Conservation (phyloP, 2,797 vertebrate genomes). For the Spinus pinus region DNA sequence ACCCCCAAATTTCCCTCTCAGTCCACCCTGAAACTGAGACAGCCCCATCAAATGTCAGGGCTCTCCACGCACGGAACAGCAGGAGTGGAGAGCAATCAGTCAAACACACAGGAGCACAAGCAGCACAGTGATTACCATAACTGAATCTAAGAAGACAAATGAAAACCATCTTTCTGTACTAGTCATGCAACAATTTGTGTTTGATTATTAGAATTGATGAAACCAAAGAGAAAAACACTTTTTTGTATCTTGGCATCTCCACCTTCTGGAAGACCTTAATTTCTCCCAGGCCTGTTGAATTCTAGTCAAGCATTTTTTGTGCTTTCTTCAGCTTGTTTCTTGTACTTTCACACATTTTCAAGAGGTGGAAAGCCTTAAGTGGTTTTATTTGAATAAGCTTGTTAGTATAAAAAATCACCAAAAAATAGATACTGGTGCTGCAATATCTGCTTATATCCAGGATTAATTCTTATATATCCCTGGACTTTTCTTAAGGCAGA, state of each 20-base stretch:
- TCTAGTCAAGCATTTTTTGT: neutral
- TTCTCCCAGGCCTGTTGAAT: neutral
- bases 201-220: slow-evolving; percentile 10
- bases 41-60: neutral
- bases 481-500: neutral
- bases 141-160: slow-evolving; percentile 23
- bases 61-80: neutral
- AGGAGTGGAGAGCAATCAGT: neutral
- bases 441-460: neutral
- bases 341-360: neutral
- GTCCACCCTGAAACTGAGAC: neutral
- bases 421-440: neutral
- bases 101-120: neutral
- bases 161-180: slow-evolving; percentile 21
- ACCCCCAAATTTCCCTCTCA: neutral
- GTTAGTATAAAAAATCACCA: neutral
- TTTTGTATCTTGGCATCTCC: neutral
- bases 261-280: neutral
- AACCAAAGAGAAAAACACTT: neutral
- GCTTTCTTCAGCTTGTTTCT: neutral
- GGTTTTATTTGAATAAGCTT: neutral
- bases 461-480: neutral
- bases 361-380: neutral
- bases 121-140: slow-evolving; percentile 19
- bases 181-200: neutral